These are phyloP conservation scores for Cisticola juncidis DNA, from an alignment of 2,113 vertebrate genomes.

Conservation along the genomic window DNA sequence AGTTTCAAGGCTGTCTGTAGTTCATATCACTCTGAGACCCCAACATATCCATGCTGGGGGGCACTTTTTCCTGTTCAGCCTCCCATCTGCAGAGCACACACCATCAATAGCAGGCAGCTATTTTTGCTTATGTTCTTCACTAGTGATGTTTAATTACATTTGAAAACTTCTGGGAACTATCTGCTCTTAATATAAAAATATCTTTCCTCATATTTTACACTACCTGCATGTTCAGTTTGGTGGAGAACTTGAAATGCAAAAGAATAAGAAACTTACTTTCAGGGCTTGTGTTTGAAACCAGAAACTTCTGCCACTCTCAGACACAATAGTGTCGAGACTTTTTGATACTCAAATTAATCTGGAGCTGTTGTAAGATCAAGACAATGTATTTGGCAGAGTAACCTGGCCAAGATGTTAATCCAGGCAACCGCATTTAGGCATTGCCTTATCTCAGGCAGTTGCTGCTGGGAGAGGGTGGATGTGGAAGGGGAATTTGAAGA, in stretches of 20 bases:
- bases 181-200: neutral
- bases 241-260: neutral
- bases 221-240: neutral
- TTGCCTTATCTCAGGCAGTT: neutral
- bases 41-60: accelerated
- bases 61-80: neutral
- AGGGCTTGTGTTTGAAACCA: neutral
- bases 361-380: neutral
- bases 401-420: neutral
- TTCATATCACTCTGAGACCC: neutral
- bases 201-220: neutral
- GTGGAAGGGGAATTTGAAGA: neutral
- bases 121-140: neutral
- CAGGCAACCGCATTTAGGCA: neutral
- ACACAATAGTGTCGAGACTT: neutral
- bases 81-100: neutral
- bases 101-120: neutral
- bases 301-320: neutral
- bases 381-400: neutral
- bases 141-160: neutral
- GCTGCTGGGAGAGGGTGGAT: neutral
- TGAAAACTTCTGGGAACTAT: neutral
- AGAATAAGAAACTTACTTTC: neutral
- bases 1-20: neutral
- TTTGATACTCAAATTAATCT: neutral